A percentile compares a stretch with the other conserved stretches of the same genome.
Evolutionary conservation across 2,888 invertebrate species (phyloP).

Genomic region (Chymomyza caudatula): DNA sequence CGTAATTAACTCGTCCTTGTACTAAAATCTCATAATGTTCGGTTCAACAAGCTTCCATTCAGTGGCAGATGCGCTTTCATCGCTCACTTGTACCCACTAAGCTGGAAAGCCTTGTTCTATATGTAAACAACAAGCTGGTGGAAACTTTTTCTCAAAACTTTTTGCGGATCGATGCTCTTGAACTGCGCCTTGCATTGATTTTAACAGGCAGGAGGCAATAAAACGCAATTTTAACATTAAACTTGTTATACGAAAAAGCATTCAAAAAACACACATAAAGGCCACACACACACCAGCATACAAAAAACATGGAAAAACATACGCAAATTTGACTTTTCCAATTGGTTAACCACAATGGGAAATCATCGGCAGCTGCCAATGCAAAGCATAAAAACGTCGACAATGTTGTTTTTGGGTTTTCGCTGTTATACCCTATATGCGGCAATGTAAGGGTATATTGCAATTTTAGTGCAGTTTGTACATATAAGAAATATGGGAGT

Average conservation of each 20-base stretch:
- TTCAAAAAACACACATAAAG: background rate
- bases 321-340: slow-evolving; percentile 13
- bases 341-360: slow-evolving; percentile 13
- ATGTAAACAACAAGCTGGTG: background rate
- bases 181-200: background rate
- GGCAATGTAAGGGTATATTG: background rate
- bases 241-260: background rate
- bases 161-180: background rate
- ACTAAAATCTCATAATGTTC: background rate
- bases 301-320: slow-evolving; percentile 3
- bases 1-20: background rate
- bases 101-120: background rate
- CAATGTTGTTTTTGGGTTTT: background rate
- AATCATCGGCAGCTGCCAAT: background rate
- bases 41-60: background rate
- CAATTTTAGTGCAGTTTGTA: background rate
- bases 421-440: background rate
- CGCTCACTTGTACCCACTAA: background rate
- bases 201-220: background rate
- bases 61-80: background rate
- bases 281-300: background rate
- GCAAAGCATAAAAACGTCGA: background rate
- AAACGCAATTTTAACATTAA: background rate
- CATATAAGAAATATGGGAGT: no score
- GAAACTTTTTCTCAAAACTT: background rate